phyloP scores from a whole-genome alignment of 2,797 vertebrate genomes.

The Synanceia verrucosa region DNA sequence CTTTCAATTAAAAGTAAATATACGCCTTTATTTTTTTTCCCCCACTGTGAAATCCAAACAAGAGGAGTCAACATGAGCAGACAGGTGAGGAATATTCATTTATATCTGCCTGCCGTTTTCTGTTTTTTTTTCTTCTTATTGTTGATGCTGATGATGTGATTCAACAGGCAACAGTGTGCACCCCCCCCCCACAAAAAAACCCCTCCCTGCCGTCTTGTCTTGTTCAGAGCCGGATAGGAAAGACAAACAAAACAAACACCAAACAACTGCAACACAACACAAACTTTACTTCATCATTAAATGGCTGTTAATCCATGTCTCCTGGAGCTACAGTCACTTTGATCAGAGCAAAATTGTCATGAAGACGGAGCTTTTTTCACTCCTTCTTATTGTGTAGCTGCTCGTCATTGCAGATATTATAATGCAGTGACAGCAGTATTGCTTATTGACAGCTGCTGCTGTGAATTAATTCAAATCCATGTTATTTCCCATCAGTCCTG shows the following conservation, averaged over 20 bases:
- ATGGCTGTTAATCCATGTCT: slow-evolving; percentile 74
- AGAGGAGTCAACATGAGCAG: slow-evolving; percentile 86
- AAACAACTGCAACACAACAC: slow-evolving; percentile 68
- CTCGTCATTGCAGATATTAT: slow-evolving; percentile 46
- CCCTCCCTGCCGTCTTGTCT: slow-evolving; percentile 64
- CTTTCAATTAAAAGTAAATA: slow-evolving; percentile 92
- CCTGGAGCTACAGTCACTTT: slow-evolving; percentile 71
- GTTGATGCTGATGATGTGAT: slow-evolving; percentile 81
- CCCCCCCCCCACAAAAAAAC: slow-evolving; percentile 57
- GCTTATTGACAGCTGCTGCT: slow-evolving; percentile 63
- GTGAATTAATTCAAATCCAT: slow-evolving; percentile 45
- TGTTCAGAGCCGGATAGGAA: slow-evolving; percentile 66
- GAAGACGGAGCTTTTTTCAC: slow-evolving; percentile 50
- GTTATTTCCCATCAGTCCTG: slow-evolving; percentile 22
- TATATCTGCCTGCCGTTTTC: slow-evolving; percentile 71
- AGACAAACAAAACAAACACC: slow-evolving; percentile 75
- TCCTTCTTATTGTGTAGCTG: slow-evolving; percentile 36
- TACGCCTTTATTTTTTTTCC: slow-evolving; percentile 83
- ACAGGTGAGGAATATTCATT: slow-evolving; percentile 90
- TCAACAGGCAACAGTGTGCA: slow-evolving; percentile 81
- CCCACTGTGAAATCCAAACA: slow-evolving; percentile 88
- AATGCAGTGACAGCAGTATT: slow-evolving; percentile 55
- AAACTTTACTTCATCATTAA: slow-evolving; percentile 80
- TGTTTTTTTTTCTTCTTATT: slow-evolving; percentile 39
- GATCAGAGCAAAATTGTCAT: slow-evolving; percentile 75